Evolutionary conservation across 2,797 vertebrate genomes (phyloP).

Genomic region (Acrossocheilus fasciatus): DNA sequence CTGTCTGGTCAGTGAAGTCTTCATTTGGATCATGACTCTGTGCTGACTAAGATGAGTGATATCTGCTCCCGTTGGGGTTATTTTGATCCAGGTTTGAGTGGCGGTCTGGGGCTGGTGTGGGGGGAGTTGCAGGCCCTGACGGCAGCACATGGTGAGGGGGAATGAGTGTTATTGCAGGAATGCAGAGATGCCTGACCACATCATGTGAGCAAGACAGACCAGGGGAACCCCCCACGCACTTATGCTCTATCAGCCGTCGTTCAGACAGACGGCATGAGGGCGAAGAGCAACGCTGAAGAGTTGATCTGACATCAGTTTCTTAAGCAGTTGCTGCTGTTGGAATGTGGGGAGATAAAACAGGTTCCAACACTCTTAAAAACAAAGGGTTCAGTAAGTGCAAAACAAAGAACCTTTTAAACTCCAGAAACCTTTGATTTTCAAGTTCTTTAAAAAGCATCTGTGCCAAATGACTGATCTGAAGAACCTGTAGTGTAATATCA

Average conservation of each 20-base stretch:
- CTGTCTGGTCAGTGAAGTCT: constrained; percentile 48
- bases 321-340: constrained; percentile 18
- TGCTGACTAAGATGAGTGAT: constrained; percentile 27
- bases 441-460: neutral
- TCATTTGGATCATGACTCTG: constrained; percentile 51
- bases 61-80: constrained; percentile 39
- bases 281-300: constrained; percentile 13
- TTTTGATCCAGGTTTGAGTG: constrained; percentile 54
- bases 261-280: constrained; percentile 24
- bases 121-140: constrained; percentile 18
- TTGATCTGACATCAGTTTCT: constrained; percentile 30
- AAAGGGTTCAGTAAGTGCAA: neutral
- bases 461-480: neutral
- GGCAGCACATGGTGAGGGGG: constrained; percentile 54
- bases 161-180: constrained; percentile 63
- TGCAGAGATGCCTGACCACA: constrained; percentile 51
- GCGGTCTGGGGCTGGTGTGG: constrained; percentile 10
- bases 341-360: constrained; percentile 23
- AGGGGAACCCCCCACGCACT: constrained; percentile 45
- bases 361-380: constrained; percentile 5
- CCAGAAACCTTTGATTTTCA: neutral
- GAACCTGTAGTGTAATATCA: neutral
- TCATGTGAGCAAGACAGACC: constrained; percentile 53
- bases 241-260: constrained; percentile 8
- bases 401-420: neutral